Base-by-base conservation (phyloP, 37 sponge, comb jelly and placozoan species). In the Ephydatia muelleri region DNA sequence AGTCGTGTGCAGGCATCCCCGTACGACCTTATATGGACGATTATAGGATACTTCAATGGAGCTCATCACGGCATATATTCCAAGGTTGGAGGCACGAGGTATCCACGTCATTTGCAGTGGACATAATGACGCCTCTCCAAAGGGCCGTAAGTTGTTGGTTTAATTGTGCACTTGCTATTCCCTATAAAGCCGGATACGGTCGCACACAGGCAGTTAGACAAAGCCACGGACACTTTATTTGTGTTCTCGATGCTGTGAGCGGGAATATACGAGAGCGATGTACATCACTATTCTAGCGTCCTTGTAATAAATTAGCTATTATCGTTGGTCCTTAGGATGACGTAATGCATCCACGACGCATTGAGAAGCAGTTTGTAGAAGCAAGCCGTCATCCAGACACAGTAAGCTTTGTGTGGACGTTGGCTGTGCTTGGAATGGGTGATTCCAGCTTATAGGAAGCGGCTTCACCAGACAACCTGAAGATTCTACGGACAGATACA, bases 211-310 rank as follows among this genome's bases (percentile, higher is more conserved):
- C 93, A n/a, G 84, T 95, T 2, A 23, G 67, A 30, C 88, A 89
- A 49, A 90, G 93, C 69, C 67, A 77, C 23, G 93, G 91, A 76
- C 29, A 71, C 27, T 95, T 71, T 68, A 73, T 95, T 12, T 95
- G 96, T 73, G 83, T 95, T 32, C 73, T 86, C 16, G 96, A 95
- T 85, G 85, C 91, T 25, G 96, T 95, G 36, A 91, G 93, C 76
- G 29, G 25, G 69, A 34, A 25, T 27, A 11, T 19, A 12, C 11
- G 12, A 28, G 28, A 32, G n/a, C n/a, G n/a, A n/a, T n/a, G n/a
- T n/a, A n/a, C n/a, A n/a, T n/a, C 1, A 71, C 21, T 3, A 71
- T 71, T 68, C 4, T 68, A 11, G 29, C 5, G 29, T 9, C 29
- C 11, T 68, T 71, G n/a, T n/a, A n/a, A n/a, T n/a, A n/a, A n/a